Evolutionary conservation across 2,113 vertebrate genomes (phyloP), one percentile per base, ranked within the genome.

Genomic region (Zosterops japonicus): DNA sequence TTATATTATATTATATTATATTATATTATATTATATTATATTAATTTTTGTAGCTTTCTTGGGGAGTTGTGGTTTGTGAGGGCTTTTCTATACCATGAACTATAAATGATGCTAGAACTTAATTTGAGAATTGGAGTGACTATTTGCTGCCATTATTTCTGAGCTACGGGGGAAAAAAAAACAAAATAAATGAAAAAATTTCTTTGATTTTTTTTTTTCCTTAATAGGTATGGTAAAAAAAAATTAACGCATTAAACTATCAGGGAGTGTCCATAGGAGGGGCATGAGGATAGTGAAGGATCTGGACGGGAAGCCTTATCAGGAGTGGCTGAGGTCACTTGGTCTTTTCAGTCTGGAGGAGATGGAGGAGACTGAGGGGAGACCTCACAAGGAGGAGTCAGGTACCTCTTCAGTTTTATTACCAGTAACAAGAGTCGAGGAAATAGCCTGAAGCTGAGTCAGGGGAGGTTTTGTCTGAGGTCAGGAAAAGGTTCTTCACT

Each of bases 381-480:
- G 5, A 15, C 3, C 46, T 33, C 14, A 17, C 0, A 1, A 35
- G 44, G 27, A 35, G 22, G 15, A 33, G 33, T 13, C 12, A 60
- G 28, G 18, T 6, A 22, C 9, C 3, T 16, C 19, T 53, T 61
- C 28, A 11, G 14, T 24, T 14, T 61, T 28, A 7, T 8, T 19
- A 5, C 10, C 3, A 3, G 3, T n/a, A 6, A 46, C 12, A 69
- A 7, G 39, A n/a, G 33, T 39, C 0, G 0, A 53, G 28, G 28
- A 10, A 60, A 60, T 8, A 22, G 15, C 23, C 11, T 22, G 39
- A 46, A 53, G 22, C 15, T 61, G 28, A 12, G 31, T 42, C 24
- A 42, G 33, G 14, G 14, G 18, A 33, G 15, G 4, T 44, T 50
- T 22, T 18, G 4, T 14, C 1, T 46, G 27, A 46, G 24, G 9